Conservation (phyloP, 2,797 vertebrate species). For the Ctenochaetus hawaiiensis region DNA sequence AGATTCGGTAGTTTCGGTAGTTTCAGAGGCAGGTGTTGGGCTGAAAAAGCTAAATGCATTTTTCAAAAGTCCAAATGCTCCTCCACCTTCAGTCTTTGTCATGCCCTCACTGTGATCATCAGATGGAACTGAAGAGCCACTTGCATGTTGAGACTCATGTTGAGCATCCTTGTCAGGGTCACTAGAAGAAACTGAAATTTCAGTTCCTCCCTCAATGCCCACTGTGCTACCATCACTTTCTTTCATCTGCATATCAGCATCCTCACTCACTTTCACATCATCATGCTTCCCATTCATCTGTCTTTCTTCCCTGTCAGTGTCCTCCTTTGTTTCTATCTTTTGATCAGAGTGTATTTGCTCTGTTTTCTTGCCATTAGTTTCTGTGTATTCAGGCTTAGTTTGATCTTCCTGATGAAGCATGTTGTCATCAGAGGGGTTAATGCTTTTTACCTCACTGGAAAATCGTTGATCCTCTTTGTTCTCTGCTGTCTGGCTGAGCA, state of each 20-base stretch:
- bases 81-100: conserved; percentile 16
- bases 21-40: conserved; percentile 16
- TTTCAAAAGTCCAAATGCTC: conserved; percentile 55
- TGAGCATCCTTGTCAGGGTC: conserved; percentile 5
- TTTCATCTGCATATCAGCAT: conserved; percentile 4
- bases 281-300: background rate
- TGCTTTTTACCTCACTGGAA: background rate
- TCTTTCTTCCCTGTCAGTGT: background rate
- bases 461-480: background rate
- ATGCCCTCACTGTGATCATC: background rate
- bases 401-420: background rate
- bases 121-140: background rate
- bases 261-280: background rate
- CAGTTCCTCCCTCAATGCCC: background rate
- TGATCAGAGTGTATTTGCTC: conserved; percentile 7
- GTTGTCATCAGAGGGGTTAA: background rate
- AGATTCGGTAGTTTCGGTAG: conserved; percentile 12
- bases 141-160: background rate
- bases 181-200: background rate
- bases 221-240: background rate
- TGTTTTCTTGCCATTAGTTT: background rate
- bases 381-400: background rate
- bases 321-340: conserved; percentile 1
- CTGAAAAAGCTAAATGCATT: conserved; percentile 59
- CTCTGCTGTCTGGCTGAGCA: background rate